These are phyloP conservation scores for Hydropsyche tenuis DNA, from an alignment of 1,140 invertebrate genomes.

Conservation along the genomic window DNA sequence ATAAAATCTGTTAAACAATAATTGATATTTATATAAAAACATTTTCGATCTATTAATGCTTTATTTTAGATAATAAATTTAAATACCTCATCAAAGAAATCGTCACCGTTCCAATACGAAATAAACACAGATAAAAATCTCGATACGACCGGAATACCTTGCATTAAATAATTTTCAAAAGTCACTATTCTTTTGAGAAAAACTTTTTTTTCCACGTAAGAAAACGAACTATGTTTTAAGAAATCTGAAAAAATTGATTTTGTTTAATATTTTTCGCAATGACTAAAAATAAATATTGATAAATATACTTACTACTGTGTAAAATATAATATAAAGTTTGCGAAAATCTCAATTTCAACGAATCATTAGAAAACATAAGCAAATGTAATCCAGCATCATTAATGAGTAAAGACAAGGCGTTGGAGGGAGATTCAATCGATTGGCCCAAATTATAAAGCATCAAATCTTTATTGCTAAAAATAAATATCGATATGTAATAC, in stretches of 20 bases:
- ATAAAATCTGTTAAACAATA: constrained; percentile 54
- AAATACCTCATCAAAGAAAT: constrained; percentile 58
- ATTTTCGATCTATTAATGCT: no score
- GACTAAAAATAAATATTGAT: no score
- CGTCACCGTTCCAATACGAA: constrained; percentile 58
- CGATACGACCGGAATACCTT: constrained; percentile 57
- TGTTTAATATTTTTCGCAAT: no score
- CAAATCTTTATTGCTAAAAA: constrained; percentile 53
- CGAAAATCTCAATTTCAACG: constrained; percentile 41
- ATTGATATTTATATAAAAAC: constrained; percentile 6
- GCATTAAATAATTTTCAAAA: constrained; percentile 55
- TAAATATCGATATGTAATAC: background rate
- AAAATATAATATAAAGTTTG: constrained; percentile 43
- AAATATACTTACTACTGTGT: constrained; percentile 41
- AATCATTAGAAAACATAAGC: constrained; percentile 32
- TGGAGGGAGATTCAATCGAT: constrained; percentile 46
- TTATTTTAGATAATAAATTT: background rate
- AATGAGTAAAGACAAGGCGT: constrained; percentile 44
- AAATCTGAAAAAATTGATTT: constrained; percentile 41
- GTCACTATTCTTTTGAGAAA: constrained; percentile 53
- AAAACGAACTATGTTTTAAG: constrained; percentile 25
- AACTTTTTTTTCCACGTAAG: constrained; percentile 54
- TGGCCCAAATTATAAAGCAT: constrained; percentile 53
- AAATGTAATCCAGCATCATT: constrained; percentile 47
- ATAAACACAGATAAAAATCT: constrained; percentile 57